Percentiles rank a stretch among this genome's conserved stretches.
These are phyloP conservation scores for Puffinus mauretanicus DNA, from an alignment of 2,113 vertebrate genomes.

Conservation along the genomic window DNA sequence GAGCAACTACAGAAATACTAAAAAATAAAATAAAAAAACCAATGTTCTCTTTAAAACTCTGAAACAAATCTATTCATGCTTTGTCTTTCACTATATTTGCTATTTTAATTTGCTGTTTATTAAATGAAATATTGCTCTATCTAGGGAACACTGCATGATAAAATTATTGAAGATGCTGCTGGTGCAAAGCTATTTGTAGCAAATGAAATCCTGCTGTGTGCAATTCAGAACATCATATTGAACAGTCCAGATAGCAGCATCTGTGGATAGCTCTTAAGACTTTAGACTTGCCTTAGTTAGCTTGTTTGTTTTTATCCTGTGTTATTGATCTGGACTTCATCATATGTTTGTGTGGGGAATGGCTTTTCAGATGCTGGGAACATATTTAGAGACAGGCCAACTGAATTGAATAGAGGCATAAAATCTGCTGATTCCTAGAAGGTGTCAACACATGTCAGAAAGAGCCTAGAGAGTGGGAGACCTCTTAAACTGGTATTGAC, in stretches of 20 bases:
- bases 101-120: slow-evolving; percentile 72
- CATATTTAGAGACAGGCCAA: slow-evolving; percentile 55
- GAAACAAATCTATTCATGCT: slow-evolving; percentile 37
- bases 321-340: slow-evolving; percentile 67
- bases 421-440: slow-evolving; percentile 65
- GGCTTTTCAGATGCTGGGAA: slow-evolving; percentile 46
- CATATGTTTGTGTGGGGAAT: slow-evolving; percentile 54
- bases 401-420: slow-evolving; percentile 47
- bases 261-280: slow-evolving; percentile 55
- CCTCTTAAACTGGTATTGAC: slow-evolving; percentile 56
- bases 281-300: slow-evolving; percentile 59
- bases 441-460: slow-evolving; percentile 48
- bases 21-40: slow-evolving; percentile 45
- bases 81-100: slow-evolving; percentile 44
- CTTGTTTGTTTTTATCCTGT: slow-evolving; percentile 51
- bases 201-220: slow-evolving; percentile 73
- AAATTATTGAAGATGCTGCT: slow-evolving; percentile 69
- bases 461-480: slow-evolving; percentile 36
- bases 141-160: slow-evolving; percentile 54
- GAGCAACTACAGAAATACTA: slow-evolving; percentile 43
- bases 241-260: slow-evolving; percentile 59
- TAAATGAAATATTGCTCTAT: slow-evolving; percentile 68
- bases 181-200: slow-evolving; percentile 72
- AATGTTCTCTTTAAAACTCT: slow-evolving; percentile 51
- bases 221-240: slow-evolving; percentile 69